Evolutionary conservation across 2,113 vertebrate genomes (phyloP).

Genomic region (Proterorhinus semilunaris): DNA sequence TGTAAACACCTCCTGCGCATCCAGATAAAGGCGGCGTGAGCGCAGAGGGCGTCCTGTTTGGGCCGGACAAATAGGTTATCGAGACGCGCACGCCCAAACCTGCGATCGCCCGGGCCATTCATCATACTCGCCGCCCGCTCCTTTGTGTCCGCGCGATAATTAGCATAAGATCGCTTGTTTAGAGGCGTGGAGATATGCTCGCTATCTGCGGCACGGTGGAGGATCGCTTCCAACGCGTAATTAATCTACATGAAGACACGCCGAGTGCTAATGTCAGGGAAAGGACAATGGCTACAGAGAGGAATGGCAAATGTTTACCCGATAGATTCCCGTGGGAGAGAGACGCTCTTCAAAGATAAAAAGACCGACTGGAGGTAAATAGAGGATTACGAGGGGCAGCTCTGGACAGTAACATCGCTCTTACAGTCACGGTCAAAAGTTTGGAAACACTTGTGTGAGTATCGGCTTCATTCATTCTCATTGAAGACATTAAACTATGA

Average conservation of each 20-base stretch:
- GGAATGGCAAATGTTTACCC: constrained; percentile 1
- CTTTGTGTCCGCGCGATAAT: constrained; percentile 55
- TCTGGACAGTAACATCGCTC: no score
- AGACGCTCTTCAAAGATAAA: neutral
- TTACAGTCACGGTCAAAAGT: no score
- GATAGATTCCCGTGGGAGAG: neutral
- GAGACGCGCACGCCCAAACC: constrained; percentile 51
- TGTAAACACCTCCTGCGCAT: constrained; percentile 59
- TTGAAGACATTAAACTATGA: no score
- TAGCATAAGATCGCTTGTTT: constrained; percentile 45
- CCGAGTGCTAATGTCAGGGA: neutral
- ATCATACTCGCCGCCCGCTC: constrained; percentile 43
- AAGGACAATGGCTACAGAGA: neutral
- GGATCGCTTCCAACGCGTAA: neutral
- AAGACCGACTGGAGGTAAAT: neutral
- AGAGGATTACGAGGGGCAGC: no score
- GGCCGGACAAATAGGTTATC: constrained; percentile 63
- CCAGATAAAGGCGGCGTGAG: constrained; percentile 67
- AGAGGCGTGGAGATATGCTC: neutral
- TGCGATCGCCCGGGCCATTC: constrained; percentile 62
- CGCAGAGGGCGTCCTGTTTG: constrained; percentile 58
- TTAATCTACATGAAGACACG: constrained; percentile 9
- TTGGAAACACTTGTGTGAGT: no score
- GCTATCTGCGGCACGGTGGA: no score
- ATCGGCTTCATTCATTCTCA: no score